These are phyloP conservation scores for Carassius carassius DNA, from an alignment of 2,113 vertebrate species.

Conservation along the genomic window DNA sequence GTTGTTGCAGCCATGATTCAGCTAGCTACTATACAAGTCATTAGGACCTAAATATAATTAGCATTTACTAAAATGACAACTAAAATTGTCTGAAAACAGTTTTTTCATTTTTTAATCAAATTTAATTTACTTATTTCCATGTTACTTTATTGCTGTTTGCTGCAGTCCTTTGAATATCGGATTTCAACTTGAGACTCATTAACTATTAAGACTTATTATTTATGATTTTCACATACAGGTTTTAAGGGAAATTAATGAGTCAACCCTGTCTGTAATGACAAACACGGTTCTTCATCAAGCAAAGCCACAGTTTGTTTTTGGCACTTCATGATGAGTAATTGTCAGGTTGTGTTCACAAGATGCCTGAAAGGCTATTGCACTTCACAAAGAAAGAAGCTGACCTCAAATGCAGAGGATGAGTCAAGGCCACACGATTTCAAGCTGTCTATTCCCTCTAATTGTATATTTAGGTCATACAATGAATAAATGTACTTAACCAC, in stretches of 20 bases:
- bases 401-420: not conserved
- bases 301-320: not conserved
- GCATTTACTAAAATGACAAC: not conserved
- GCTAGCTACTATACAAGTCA: not conserved
- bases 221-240: not conserved
- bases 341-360: not conserved
- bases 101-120: not conserved
- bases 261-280: not conserved
- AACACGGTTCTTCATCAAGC: not conserved
- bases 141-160: too few relatives aligned
- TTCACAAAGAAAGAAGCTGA: conserved; percentile 12
- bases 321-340: not conserved
- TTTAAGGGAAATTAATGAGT: not conserved
- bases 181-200: not conserved
- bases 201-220: not conserved
- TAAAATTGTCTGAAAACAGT: not conserved
- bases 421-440: not conserved
- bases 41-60: not conserved
- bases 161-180: too few relatives aligned
- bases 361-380: conserved; percentile 10
- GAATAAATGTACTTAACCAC: not conserved
- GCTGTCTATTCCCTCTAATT: not conserved
- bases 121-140: not conserved
- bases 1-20: not conserved
- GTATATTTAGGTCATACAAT: not conserved